Evolutionary conservation across 2,113 vertebrate species (phyloP), one percentile per base, ranked within the genome.

Genomic region (Channa argus): DNA sequence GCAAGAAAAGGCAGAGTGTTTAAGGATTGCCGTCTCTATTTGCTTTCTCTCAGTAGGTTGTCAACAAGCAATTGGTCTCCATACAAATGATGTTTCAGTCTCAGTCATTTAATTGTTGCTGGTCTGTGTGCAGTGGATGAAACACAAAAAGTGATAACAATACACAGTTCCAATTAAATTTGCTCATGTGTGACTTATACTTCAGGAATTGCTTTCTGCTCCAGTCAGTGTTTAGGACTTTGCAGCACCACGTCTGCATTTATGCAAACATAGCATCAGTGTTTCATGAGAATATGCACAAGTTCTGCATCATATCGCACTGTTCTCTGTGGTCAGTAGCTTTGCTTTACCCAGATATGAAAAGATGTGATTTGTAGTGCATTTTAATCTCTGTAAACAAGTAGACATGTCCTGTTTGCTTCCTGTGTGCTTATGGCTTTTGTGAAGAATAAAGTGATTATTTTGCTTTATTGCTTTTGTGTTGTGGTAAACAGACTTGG

Each of bases 401-500:
- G 38, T 6, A 37, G 24, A 36, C 62, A 34, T 50, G 34, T 13
- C 33, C n/a, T 37, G 51, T 73, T 71, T 47, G 6, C 49, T n/a
- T 46, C 11, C 12, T 69, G 44, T 82, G 51, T 75, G 37, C 52
- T 69, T 45, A 46, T 62, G 43, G 61, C 43, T 64, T 77, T 65
- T 63, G 46, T 63, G 69, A 61, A 45, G 59, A 71, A 72, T 58
- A 10, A 63, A 58, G 77, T 85, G 6, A 77, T 77, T 54, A 24
- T 67, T 63, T 51, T 60, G 10, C 39, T 75, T 71, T 24, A 63
- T 74, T 85, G 74, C 50, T 68, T 86, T 75, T 89, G 71, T 63
- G 54, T 86, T 79, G 66, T 58, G 79, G 54, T 89, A 74, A 72
- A 80, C 94, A 99, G 97, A 97, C 87, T 91, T 99, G 2, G 97